Conservation (phyloP, 2,797 vertebrate genomes). For the Hypotaenidia philippensis region DNA sequence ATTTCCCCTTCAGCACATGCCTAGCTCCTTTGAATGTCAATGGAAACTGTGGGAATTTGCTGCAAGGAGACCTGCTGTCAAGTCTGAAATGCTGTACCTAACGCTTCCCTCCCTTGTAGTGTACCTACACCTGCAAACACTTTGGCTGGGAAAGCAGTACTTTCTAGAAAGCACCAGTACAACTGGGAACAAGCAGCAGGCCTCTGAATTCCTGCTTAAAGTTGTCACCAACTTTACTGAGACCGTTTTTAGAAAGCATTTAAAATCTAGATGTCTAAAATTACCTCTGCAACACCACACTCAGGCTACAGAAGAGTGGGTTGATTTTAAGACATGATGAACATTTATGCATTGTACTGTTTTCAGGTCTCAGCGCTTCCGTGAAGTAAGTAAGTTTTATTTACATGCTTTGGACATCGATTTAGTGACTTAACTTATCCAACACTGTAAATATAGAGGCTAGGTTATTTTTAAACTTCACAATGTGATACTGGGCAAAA, state of each 20-base stretch:
- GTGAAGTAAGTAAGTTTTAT: neutral
- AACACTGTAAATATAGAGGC: neutral
- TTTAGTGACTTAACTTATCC: neutral
- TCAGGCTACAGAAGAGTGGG: neutral
- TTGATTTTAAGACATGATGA: neutral
- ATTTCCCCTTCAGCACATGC: neutral
- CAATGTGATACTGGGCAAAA: neutral
- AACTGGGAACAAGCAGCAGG: neutral
- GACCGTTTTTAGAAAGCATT: neutral
- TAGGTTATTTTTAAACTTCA: constrained; percentile 37
- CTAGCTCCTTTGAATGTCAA: neutral
- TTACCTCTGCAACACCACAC: neutral
- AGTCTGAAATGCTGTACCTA: neutral
- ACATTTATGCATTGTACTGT: neutral
- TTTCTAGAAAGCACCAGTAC: neutral
- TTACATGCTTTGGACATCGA: neutral
- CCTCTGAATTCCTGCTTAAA: neutral
- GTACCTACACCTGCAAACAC: neutral
- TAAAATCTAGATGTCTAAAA: neutral
- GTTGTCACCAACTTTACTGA: neutral
- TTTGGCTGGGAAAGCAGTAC: neutral
- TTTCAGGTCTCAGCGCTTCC: neutral
- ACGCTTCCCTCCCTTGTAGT: neutral
- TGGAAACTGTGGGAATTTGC: neutral
- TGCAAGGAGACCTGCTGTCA: neutral